Evolutionary conservation across 2,113 vertebrate genomes (phyloP).

Genomic region (Prunella fulvescens): DNA sequence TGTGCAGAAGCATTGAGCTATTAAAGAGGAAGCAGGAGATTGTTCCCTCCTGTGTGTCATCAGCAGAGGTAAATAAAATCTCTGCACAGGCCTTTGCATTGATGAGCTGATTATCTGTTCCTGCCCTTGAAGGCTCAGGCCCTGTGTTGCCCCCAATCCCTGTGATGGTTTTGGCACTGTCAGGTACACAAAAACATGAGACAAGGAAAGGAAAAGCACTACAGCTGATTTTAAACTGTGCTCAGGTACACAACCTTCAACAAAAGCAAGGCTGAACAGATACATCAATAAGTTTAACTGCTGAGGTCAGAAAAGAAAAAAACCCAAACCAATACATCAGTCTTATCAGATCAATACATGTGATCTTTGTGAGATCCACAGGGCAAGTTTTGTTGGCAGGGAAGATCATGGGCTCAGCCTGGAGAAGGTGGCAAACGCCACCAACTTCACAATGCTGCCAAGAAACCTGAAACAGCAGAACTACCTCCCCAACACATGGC

Average conservation of each 20-base stretch:
- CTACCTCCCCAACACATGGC: fast-evolving
- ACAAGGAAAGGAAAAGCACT: not conserved
- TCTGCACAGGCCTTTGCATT: not conserved
- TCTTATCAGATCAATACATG: not conserved
- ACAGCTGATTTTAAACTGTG: not conserved
- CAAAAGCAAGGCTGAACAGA: not conserved
- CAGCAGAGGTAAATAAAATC: not conserved
- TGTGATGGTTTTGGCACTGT: not conserved
- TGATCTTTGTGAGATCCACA: not conserved
- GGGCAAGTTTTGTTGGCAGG: not conserved
- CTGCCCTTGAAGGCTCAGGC: not conserved
- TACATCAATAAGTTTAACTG: not conserved
- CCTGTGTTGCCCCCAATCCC: fast-evolving
- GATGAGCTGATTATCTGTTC: not conserved
- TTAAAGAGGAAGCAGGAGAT: not conserved
- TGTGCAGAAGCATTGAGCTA: not conserved
- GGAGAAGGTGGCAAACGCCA: not conserved
- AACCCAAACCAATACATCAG: not conserved
- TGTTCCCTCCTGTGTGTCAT: not conserved
- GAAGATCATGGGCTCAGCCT: not conserved
- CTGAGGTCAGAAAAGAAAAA: not conserved
- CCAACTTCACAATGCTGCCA: not conserved
- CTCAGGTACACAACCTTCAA: not conserved
- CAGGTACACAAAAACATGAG: not conserved
- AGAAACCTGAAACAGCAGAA: not conserved